Conservation (phyloP, 2,113 vertebrate genomes). For the Cephalophus harveyi region DNA sequence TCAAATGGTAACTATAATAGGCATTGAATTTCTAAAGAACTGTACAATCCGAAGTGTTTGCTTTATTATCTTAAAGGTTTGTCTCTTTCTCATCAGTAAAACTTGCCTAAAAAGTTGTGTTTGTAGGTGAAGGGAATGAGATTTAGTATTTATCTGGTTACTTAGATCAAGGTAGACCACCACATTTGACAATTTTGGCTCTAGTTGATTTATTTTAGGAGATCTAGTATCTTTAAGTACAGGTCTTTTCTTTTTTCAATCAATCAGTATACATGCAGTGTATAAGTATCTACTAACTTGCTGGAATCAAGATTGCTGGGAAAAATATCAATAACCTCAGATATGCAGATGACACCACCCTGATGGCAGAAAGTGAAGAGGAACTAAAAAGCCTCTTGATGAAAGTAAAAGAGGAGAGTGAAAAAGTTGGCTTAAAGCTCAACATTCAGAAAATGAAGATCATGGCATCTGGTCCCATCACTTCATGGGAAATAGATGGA, state of each 20-base stretch:
- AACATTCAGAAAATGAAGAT: too few relatives aligned
- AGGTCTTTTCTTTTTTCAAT: not conserved
- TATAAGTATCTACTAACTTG: not conserved
- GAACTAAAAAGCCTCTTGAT: too few relatives aligned
- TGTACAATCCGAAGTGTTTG: not conserved
- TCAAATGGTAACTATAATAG: not conserved
- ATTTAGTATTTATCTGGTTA: not conserved
- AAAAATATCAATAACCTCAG: too few relatives aligned
- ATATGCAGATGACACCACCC: too few relatives aligned
- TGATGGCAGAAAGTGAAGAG: too few relatives aligned
- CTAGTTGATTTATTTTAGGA: conserved; percentile 31
- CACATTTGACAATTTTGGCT: not conserved
- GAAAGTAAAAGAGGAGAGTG: too few relatives aligned
- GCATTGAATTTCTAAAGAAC: conserved; percentile 8
- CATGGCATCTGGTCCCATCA: too few relatives aligned
- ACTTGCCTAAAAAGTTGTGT: not conserved
- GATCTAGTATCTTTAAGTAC: not conserved
- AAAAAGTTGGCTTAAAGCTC: too few relatives aligned
- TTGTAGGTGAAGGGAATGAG: not conserved
- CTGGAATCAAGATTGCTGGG: too few relatives aligned
- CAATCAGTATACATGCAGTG: not conserved
- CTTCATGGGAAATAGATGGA: too few relatives aligned
- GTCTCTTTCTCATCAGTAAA: not conserved
- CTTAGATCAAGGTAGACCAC: not conserved
- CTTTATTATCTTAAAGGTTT: conserved; percentile 1